Base-by-base conservation (phyloP, 2,888 invertebrate species). In the Epistrophella euchroma region DNA sequence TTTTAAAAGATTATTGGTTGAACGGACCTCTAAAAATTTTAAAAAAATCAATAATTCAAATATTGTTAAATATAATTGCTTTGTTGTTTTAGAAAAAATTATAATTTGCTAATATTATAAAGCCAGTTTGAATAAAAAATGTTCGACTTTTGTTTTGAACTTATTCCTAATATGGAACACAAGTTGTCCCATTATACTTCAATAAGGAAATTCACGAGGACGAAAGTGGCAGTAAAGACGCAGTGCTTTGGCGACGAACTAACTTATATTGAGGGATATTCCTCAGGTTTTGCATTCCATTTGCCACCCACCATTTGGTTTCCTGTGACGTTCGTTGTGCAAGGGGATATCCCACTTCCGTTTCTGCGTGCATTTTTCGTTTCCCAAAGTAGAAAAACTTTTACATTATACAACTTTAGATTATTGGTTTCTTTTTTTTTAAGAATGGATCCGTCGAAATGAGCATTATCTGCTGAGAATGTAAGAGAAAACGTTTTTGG, bases 211-310 rank as follows among this genome's bases (percentile, higher is more conserved):
- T 37, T 37, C 22, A 19, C 28, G 19, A 68, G 60, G 74, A 68
- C 35, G 60, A 22, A 62, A 60, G 66, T 56, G 68, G 71, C 66
- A 35, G 58, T 50, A 11, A n/a, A 15, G 60, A 56, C 60, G 47
- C 47, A 64, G 28, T 43, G 22, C 47, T 35, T 45, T 76, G 84
- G 84, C 84, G 80, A 80, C 84, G 75, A 76, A 43, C 76, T 85
- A 80, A 80, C 80, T 85, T 80, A 76, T 72, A 80, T 72, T 75
- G 66, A 66, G 52, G 76, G 62, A 84, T 60, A 84, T 80, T 76
- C 80, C 60, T 80, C 84, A 85, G 72, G 80, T 75, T 80, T 85
- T 80, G 80, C 84, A 80, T 80, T 80, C 64, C 50, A 68, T 72
- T 75, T 71, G 17, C 72, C 75, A 25, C 80, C 84, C 84, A 72